phyloP scores from a whole-genome alignment of 2,797 vertebrate species.

The Pelochelys cantorii region DNA sequence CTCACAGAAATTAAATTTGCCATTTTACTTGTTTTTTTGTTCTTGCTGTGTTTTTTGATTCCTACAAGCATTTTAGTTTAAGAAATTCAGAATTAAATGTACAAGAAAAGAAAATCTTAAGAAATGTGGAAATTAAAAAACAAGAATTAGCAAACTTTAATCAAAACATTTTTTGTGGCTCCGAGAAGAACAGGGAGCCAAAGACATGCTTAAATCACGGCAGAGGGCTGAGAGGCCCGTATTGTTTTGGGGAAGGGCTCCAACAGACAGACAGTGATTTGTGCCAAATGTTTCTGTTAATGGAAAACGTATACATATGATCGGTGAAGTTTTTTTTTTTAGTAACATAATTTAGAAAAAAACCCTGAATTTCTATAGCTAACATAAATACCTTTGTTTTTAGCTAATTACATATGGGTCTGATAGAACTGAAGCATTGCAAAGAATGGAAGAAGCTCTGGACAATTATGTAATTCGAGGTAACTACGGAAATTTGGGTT shows the following conservation, averaged over 20 bases:
- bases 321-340: not conserved
- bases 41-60: conserved; percentile 7
- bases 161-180: not conserved
- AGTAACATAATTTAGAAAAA: not conserved
- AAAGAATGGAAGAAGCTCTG: conserved; percentile 90
- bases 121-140: not conserved
- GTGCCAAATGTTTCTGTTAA: not conserved
- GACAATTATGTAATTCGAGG: conserved; percentile 97
- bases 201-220: not conserved
- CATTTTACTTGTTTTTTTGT: not conserved
- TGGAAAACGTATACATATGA: not conserved
- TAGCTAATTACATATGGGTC: conserved; percentile 91
- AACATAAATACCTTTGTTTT: conserved; percentile 21
- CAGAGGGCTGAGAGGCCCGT: not conserved
- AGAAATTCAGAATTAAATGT: not conserved
- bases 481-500: conserved; percentile 75
- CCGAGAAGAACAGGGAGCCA: not conserved
- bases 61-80: not conserved
- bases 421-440: conserved; percentile 90
- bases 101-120: not conserved
- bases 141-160: not conserved
- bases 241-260: not conserved
- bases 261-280: not conserved
- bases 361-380: not conserved
- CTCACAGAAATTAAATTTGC: not conserved